Percentiles rank a stretch among this genome's conserved stretches.
Conservation (phyloP, 2,797 vertebrate species). For the Neosalanx taihuensis region DNA sequence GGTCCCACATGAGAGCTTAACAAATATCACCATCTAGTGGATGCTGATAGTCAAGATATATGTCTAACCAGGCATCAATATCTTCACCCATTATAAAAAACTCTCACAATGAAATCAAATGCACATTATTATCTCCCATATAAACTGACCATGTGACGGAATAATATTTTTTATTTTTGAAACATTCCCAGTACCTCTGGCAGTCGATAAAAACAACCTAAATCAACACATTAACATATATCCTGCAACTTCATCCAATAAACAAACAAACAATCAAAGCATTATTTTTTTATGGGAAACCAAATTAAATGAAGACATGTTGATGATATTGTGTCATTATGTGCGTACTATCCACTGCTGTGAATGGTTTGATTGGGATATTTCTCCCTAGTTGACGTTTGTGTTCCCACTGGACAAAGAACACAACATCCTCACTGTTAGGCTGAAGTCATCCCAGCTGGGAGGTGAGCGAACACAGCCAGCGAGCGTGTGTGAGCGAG, state of each 20-base stretch:
- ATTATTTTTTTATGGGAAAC: background rate
- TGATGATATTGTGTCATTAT: slow-evolving; percentile 22
- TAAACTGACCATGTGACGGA: background rate
- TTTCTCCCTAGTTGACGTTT: too few species aligned
- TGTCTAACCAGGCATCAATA: background rate
- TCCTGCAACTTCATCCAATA: background rate
- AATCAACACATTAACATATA: slow-evolving; percentile 18
- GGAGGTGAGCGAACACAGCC: slow-evolving; percentile 54
- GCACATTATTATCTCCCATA: background rate
- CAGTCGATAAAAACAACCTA: slow-evolving; percentile 30
- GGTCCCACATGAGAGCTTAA: background rate
- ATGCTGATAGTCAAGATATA: background rate
- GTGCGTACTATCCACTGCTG: slow-evolving; percentile 23
- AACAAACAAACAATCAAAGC: background rate
- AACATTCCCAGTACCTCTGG: slow-evolving; percentile 41
- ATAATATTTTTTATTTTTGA: slow-evolving; percentile 52
- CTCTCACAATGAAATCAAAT: background rate
- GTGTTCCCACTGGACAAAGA: slow-evolving; percentile 22
- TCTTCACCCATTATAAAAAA: background rate
- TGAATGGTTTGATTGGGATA: background rate
- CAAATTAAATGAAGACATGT: slow-evolving; percentile 17
- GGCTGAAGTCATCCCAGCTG: slow-evolving; percentile 57
- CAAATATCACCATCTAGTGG: slow-evolving; percentile 9
- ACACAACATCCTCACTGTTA: slow-evolving; percentile 63
- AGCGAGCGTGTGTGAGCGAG: slow-evolving; percentile 27